Evolutionary conservation across 1,140 invertebrate species (phyloP).

Genomic region (Lasaia peninsularis): DNA sequence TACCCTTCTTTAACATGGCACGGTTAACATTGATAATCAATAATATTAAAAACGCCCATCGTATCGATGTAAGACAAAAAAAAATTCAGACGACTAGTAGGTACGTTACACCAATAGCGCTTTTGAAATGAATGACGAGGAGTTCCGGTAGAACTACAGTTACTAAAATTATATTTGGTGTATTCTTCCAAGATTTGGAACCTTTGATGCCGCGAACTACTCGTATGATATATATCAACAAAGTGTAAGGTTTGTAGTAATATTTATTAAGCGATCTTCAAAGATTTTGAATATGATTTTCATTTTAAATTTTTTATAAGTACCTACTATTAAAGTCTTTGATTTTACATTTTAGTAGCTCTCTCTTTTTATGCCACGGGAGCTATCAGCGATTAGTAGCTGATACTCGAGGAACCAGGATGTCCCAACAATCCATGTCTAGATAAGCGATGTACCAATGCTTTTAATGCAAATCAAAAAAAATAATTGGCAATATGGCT

Average conservation of each 20-base stretch:
- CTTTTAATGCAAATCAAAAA: conserved; percentile 15
- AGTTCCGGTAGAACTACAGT: conserved; percentile 7
- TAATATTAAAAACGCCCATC: neutral
- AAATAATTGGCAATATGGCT: conserved; percentile 15
- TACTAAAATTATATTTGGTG: neutral
- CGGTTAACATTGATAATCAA: neutral
- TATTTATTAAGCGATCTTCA: neutral
- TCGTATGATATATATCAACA: neutral
- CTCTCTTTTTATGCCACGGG: conserved; percentile 25
- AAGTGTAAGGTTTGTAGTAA: conserved; percentile 10
- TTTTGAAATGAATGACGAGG: neutral
- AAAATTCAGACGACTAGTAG: neutral
- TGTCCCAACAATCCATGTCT: conserved; percentile 26
- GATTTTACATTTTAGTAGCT: conserved; percentile 21
- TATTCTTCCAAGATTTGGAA: neutral
- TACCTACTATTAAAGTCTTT: neutral
- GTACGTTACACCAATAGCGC: neutral
- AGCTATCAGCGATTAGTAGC: conserved; percentile 26
- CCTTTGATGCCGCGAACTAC: neutral
- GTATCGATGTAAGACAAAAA: neutral
- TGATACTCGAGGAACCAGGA: conserved; percentile 11
- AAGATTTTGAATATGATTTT: neutral
- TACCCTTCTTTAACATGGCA: neutral
- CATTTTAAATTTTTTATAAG: neutral
- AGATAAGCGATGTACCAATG: conserved; percentile 10